Percentiles rank a stretch among this genome's conserved stretches.
Evolutionary conservation across 2,888 invertebrate species (phyloP).

Genomic region (Parascotia fuliginaria): DNA sequence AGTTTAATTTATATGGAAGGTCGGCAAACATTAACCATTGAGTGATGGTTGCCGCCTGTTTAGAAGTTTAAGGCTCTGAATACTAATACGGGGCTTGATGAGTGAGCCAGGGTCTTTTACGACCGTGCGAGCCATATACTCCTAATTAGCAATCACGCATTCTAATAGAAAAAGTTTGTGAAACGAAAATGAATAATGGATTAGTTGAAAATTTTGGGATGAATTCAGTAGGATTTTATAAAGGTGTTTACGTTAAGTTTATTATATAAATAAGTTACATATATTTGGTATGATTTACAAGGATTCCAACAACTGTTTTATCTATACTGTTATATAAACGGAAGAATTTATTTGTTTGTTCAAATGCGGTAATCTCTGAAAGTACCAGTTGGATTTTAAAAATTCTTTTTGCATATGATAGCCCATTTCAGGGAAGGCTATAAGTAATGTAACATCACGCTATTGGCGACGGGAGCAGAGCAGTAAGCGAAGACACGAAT

Average conservation of each 20-base stretch:
- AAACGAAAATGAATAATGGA: background rate
- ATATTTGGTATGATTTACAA: too few species aligned
- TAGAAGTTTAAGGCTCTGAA: slow-evolving; percentile 32
- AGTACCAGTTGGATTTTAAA: too few species aligned
- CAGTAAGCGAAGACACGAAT: too few species aligned
- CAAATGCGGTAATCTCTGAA: too few species aligned
- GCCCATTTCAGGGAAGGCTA: too few species aligned
- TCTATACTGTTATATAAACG: too few species aligned
- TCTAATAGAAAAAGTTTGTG: slow-evolving; percentile 34
- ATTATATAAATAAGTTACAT: background rate
- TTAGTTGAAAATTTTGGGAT: background rate
- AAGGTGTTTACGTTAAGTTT: background rate
- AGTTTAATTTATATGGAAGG: slow-evolving; percentile 34
- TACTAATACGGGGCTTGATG: slow-evolving; percentile 38
- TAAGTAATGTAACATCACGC: too few species aligned
- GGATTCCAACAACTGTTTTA: too few species aligned
- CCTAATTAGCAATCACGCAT: slow-evolving; percentile 8
- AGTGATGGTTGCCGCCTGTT: slow-evolving; percentile 34
- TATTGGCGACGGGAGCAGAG: too few species aligned
- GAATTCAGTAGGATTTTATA: background rate
- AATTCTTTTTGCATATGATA: too few species aligned
- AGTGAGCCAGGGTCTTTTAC: slow-evolving; percentile 27
- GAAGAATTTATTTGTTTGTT: too few species aligned
- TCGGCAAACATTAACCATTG: slow-evolving; percentile 42
- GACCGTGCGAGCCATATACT: slow-evolving; percentile 18